A percentile compares a stretch with the other conserved stretches of the same genome.
These are phyloP conservation scores for Andrena cerasifolii DNA, from an alignment of 1,140 invertebrate species.

Conservation along the genomic window DNA sequence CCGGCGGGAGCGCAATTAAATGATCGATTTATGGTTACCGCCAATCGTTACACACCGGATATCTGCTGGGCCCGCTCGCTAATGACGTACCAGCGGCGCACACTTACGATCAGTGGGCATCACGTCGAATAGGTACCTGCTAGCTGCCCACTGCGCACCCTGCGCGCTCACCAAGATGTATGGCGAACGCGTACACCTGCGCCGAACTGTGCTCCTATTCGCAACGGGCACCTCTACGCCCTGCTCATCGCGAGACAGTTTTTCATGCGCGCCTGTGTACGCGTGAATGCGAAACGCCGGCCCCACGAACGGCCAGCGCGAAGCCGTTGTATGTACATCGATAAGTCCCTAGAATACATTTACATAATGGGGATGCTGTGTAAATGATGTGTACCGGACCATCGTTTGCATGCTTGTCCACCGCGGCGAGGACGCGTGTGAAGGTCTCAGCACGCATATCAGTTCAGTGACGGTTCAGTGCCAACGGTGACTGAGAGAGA, in stretches of 20 bases:
- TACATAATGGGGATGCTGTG: constrained; percentile 29
- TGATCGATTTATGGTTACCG: constrained; percentile 76
- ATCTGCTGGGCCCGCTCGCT: constrained; percentile 59
- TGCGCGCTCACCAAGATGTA: constrained; percentile 3
- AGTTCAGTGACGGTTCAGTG: too few species aligned
- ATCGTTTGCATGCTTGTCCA: constrained; percentile 27
- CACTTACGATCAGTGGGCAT: constrained; percentile 40
- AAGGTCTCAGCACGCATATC: too few species aligned
- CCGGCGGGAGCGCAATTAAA: constrained; percentile 73
- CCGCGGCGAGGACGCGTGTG: neutral
- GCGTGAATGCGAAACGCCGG: neutral
- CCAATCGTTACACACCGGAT: constrained; percentile 72
- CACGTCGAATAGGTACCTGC: constrained; percentile 9
- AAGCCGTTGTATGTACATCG: neutral
- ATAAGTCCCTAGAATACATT: constrained; percentile 31
- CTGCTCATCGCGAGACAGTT: neutral
- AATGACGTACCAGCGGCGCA: constrained; percentile 66
- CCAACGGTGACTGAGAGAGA: too few species aligned
- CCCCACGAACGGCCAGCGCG: neutral
- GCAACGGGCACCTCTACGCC: neutral
- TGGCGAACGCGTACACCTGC: constrained; percentile 21
- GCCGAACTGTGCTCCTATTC: neutral
- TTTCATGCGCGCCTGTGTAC: neutral
- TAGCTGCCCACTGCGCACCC: neutral
- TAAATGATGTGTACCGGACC: constrained; percentile 13